A percentile compares a stretch with the other conserved stretches of the same genome.
Conservation (phyloP, 2,797 vertebrate genomes). For the Vultur gryphus region DNA sequence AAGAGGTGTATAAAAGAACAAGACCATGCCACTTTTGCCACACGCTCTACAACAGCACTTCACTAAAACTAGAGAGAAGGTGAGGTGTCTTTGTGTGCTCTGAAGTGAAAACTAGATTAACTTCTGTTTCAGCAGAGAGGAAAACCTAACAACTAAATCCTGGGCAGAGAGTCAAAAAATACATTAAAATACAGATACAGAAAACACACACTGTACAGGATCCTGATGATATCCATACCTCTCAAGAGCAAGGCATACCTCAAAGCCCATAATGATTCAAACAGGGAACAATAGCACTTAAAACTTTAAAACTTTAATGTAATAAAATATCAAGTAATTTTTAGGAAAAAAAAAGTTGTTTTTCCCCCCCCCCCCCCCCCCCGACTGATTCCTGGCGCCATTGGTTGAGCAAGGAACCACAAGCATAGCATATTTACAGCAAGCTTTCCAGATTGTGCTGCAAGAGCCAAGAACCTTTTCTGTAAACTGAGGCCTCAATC, state of each 20-base stretch:
- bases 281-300: constrained; percentile 26
- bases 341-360: background rate
- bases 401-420: constrained; percentile 70
- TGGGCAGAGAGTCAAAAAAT: background rate
- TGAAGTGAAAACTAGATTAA: background rate
- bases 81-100: constrained; percentile 1
- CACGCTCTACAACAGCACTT: background rate
- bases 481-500: background rate
- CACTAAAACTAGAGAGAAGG: background rate
- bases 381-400: constrained; percentile 43
- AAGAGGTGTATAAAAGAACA: background rate
- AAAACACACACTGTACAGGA: background rate
- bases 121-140: background rate
- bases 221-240: background rate
- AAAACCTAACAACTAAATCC: background rate
- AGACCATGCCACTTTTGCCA: background rate
- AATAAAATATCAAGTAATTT: constrained; percentile 42
- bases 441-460: constrained; percentile 35
- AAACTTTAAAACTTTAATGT: constrained; percentile 33
- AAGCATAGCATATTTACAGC: constrained; percentile 60
- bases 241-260: background rate
- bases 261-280: constrained; percentile 33
- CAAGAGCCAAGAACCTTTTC: constrained; percentile 24
- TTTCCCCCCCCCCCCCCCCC: background rate
- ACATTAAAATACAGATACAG: background rate